Evolutionary conservation across 2,113 vertebrate genomes (phyloP), one percentile per base, ranked within the genome.

Genomic region (Muscicapa adusta): DNA sequence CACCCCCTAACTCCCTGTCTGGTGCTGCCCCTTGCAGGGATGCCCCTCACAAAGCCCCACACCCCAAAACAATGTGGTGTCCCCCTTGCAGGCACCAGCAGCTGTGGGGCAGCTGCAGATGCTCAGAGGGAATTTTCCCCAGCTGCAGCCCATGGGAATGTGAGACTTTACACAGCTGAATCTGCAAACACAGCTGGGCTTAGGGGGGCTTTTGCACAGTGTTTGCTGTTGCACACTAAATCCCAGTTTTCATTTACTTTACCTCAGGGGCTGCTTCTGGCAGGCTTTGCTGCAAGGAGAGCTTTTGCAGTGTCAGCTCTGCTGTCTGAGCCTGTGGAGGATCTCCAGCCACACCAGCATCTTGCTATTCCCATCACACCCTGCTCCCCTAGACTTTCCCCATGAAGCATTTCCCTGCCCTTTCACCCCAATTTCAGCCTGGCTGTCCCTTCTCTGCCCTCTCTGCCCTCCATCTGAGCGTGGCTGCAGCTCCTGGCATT

Each of bases 111-210:
- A 1, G 81, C 75, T 9, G 14, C 88, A 76, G 82, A 36, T 3
- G 12, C 76, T 74, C 48, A 5, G 57, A 61, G 70, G 33, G 42
- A 87, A 65, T 48, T 82, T 91, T 79, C 53, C 83, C 88, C 57
- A 29, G 34, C 91, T 77, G 48, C 89, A 65, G 45, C 90, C 82
- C 81, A 34, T 57, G 85, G 91, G 86, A 95, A 96, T 48, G 86
- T 61, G 81, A 94, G 89, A 87, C 93, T 97, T 93, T 91, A 75
- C 93, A 91, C 74, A 94, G 87, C 74, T 62, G 70, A 92, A 65
- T 89, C 79, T 72, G 89, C 94, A 94, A 92, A 95, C 94, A 85
- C 91, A 96, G 96, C 91, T 94, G 95, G 82, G 72, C 40, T 68
- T 50, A 76, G 85, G 48, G 47, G 68, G 60, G 61, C 80, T 86